These are phyloP conservation scores for Chrysopilus asiliformis DNA, from an alignment of 2,888 invertebrate genomes.

Conservation along the genomic window DNA sequence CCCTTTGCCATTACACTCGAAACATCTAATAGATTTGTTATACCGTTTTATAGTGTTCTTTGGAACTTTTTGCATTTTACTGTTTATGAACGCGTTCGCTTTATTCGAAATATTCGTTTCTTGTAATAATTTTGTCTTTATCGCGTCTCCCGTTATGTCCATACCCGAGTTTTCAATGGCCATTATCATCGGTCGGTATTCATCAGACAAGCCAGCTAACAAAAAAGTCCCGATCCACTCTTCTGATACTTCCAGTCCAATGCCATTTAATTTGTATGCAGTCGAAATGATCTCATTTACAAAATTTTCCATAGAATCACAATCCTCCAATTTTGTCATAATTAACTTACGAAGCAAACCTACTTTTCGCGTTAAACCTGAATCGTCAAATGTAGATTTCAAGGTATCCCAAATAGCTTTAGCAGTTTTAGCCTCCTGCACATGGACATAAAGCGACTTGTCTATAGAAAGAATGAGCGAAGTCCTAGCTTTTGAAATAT, in stretches of 20 bases:
- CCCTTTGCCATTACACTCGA: too few species aligned
- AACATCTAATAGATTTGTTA: too few species aligned
- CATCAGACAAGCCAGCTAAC: not conserved
- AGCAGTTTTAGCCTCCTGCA: constrained; percentile 4
- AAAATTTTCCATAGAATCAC: constrained; percentile 2
- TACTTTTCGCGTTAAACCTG: constrained; percentile 3
- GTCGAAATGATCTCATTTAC: constrained; percentile 3
- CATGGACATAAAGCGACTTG: not conserved
- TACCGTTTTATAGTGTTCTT: too few species aligned
- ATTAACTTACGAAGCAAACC: constrained; percentile 5
- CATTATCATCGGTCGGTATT: constrained; percentile 9
- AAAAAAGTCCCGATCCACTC: constrained; percentile 4
- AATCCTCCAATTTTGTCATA: constrained; percentile 2
- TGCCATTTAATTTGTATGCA: constrained; percentile 3
- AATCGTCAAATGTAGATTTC: constrained; percentile 4
- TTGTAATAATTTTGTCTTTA: constrained; percentile 9
- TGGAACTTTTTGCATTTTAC: too few species aligned
- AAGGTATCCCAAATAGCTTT: constrained; percentile 6
- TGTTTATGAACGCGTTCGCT: constrained; percentile 5
- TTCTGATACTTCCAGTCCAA: not conserved
- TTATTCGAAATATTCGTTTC: constrained; percentile 6
- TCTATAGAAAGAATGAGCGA: too few species aligned
- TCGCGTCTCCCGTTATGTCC: not conserved
- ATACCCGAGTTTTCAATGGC: constrained; percentile 8
- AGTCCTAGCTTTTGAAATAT: too few species aligned